These are phyloP conservation scores for Pipistrellus pygmaeus DNA, from an alignment of 2,797 vertebrate genomes.

Conservation along the genomic window DNA sequence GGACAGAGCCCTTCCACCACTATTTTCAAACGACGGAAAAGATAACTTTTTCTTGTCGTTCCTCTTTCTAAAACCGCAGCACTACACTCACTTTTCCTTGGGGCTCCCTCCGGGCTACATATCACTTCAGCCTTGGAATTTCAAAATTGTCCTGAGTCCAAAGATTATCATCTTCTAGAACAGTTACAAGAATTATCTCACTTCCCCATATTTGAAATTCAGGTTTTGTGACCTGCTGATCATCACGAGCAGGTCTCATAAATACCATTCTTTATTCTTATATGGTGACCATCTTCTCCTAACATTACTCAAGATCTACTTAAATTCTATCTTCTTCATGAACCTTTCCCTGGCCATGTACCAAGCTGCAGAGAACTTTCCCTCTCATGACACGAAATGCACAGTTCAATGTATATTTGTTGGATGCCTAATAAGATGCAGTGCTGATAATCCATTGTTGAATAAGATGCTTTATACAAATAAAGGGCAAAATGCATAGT, in stretches of 20 bases:
- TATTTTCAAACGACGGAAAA: background rate
- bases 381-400: background rate
- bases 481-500: background rate
- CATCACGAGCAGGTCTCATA: background rate
- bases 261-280: background rate
- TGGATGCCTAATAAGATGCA: background rate
- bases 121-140: background rate
- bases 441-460: background rate
- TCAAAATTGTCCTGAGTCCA: background rate
- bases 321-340: background rate
- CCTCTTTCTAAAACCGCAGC: background rate
- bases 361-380: background rate
- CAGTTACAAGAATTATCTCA: background rate
- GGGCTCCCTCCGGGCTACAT: background rate
- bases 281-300: background rate
- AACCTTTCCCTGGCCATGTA: background rate
- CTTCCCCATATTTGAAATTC: background rate
- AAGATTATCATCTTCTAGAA: background rate
- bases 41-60: background rate
- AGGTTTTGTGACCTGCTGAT: background rate
- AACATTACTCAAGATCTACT: background rate
- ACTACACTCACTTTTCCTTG: background rate
- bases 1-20: background rate
- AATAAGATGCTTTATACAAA: background rate
- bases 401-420: background rate